Percentiles rank a stretch among this genome's conserved stretches.
These are phyloP conservation scores for Ptychoptera contaminata DNA, from an alignment of 2,888 invertebrate genomes.

Conservation along the genomic window DNA sequence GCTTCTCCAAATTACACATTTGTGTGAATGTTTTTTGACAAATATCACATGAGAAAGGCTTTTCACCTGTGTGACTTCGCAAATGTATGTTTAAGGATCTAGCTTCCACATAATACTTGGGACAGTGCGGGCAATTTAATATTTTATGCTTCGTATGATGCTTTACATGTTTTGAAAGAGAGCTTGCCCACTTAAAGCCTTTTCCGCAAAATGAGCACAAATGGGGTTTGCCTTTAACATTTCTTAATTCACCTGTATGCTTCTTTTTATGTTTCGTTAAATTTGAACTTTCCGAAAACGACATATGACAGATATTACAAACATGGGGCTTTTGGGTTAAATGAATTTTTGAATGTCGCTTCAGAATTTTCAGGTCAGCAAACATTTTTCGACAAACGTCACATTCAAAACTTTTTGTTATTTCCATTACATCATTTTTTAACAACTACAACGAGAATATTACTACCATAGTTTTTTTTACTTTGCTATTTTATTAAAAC, in stretches of 20 bases:
- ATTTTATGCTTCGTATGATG: constrained; percentile 35
- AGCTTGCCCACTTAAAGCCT: constrained; percentile 35
- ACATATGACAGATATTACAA: constrained; percentile 33
- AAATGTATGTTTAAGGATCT: constrained; percentile 14
- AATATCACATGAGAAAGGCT: constrained; percentile 5
- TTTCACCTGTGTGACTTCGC: constrained; percentile 9
- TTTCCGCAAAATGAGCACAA: constrained; percentile 32
- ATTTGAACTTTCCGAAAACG: constrained; percentile 35
- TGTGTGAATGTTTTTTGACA: constrained; percentile 7
- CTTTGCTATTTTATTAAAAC: not conserved
- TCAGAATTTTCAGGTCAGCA: constrained; percentile 28
- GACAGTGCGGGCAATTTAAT: constrained; percentile 31
- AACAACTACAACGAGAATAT: no score
- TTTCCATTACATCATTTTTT: not conserved
- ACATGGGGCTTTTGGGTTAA: constrained; percentile 32
- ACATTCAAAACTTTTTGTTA: constrained; percentile 20
- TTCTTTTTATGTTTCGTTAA: constrained; percentile 34
- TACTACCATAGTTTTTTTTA: not conserved
- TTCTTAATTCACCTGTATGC: constrained; percentile 33
- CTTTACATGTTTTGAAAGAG: constrained; percentile 35
- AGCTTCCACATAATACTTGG: constrained; percentile 33
- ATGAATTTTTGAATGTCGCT: constrained; percentile 33
- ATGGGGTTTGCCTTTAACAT: constrained; percentile 31
- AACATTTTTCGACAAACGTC: constrained; percentile 31
- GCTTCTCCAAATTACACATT: constrained; percentile 7